A percentile compares a stretch with the other conserved stretches of the same genome.
phyloP scores from a whole-genome alignment of 2,888 invertebrate species.

The Cantharis flavilabris region DNA sequence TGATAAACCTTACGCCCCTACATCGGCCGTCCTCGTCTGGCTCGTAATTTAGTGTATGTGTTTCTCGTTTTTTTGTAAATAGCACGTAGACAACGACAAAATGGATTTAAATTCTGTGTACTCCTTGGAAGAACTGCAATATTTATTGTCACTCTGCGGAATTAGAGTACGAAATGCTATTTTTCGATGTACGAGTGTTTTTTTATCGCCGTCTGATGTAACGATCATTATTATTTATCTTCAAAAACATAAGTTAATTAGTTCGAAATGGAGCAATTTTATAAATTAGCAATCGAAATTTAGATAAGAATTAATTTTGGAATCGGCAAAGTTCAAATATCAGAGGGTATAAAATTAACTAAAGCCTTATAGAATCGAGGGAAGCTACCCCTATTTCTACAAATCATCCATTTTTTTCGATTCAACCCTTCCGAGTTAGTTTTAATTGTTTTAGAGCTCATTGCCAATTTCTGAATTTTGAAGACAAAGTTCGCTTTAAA shows the following conservation, averaged over 20 bases:
- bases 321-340: constrained; percentile 29
- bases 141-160: constrained; percentile 38
- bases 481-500: constrained; percentile 30
- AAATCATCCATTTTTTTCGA: constrained; percentile 51
- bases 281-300: constrained; percentile 13
- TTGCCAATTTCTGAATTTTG: constrained; percentile 50
- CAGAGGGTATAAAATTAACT: constrained; percentile 35
- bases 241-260: neutral
- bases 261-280: neutral
- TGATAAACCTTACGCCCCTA: constrained; percentile 14
- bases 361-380: constrained; percentile 32
- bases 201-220: neutral
- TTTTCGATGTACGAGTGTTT: constrained; percentile 5
- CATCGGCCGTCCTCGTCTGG: neutral
- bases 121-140: constrained; percentile 30
- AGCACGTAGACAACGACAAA: constrained; percentile 12
- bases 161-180: constrained; percentile 30
- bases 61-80: constrained; percentile 11
- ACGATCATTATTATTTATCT: neutral
- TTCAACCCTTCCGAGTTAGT: constrained; percentile 48
- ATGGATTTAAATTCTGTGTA: constrained; percentile 16
- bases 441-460: constrained; percentile 54
- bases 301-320: constrained; percentile 22
- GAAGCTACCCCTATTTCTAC: constrained; percentile 48
- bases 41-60: neutral